A percentile compares a stretch with the other conserved stretches of the same genome.
Conservation (phyloP, 2,797 vertebrate genomes). For the Neopelma chrysocephalum region DNA sequence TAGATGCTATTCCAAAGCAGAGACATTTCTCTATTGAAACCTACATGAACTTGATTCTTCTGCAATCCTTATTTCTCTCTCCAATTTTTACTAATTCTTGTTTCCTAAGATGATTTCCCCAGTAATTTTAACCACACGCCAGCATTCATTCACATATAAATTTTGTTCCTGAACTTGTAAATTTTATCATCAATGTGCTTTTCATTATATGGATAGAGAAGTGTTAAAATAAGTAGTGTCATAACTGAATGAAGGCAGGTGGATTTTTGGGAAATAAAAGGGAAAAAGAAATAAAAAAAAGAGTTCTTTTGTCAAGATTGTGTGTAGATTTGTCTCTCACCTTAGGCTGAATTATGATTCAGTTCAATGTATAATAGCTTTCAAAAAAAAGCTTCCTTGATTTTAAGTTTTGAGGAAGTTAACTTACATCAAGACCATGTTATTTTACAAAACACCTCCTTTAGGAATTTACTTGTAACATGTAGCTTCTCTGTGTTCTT, state of each 20-base stretch:
- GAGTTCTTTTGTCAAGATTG: fast-evolving
- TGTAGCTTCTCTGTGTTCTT: neutral
- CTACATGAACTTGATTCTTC: neutral
- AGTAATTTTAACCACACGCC: neutral
- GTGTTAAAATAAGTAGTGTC: neutral
- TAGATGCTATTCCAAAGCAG: neutral
- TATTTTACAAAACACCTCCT: neutral
- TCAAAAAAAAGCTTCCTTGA: neutral
- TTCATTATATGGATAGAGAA: neutral
- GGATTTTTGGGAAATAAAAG: neutral
- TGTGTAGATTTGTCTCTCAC: neutral
- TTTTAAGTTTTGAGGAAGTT: neutral
- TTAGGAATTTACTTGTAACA: neutral
- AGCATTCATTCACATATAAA: neutral
- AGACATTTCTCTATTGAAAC: neutral
- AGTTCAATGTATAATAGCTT: neutral
- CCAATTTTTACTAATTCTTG: neutral
- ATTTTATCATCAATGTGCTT: neutral
- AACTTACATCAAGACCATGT: fast-evolving
- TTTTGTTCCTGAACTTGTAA: neutral
- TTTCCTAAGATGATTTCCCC: neutral
- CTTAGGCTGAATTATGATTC: neutral
- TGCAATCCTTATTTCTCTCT: neutral
- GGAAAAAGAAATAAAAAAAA: neutral
- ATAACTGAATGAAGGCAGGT: neutral